Percentiles rank a stretch among this genome's conserved stretches.
These are phyloP conservation scores for Lithophane ornitopus DNA, from an alignment of 2,888 invertebrate genomes.

Conservation along the genomic window DNA sequence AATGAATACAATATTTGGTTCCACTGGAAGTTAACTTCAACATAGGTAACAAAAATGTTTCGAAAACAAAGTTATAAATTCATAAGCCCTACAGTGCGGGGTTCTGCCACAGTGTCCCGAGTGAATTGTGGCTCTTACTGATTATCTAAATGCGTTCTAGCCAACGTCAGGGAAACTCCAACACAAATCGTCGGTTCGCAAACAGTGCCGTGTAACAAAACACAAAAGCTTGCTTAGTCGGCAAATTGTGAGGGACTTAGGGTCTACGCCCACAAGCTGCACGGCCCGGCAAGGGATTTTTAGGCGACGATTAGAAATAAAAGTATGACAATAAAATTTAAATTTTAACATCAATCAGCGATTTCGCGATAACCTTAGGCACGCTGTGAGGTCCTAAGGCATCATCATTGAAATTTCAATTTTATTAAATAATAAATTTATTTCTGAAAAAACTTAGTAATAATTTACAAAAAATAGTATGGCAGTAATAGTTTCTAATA, in stretches of 20 bases:
- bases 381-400: too few species aligned
- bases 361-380: too few species aligned
- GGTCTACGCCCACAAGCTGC: too few species aligned
- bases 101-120: constrained; percentile 21
- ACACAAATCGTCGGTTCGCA: constrained; percentile 23
- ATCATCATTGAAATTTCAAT: too few species aligned
- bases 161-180: constrained; percentile 12
- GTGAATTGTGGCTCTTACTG: constrained; percentile 29
- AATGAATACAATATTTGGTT: not conserved
- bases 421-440: too few species aligned
- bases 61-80: constrained; percentile 22
- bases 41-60: constrained; percentile 17
- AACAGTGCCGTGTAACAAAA: constrained; percentile 27
- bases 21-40: not conserved
- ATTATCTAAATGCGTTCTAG: constrained; percentile 23
- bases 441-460: too few species aligned
- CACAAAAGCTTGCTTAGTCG: constrained; percentile 17
- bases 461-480: too few species aligned
- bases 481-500: too few species aligned
- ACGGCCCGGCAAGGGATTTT: not conserved
- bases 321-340: too few species aligned
- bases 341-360: not conserved
- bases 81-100: not conserved
- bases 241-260: constrained; percentile 18
- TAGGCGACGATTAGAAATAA: not conserved